A percentile compares a stretch with the other conserved stretches of the same genome.
These are phyloP conservation scores for Zaprionus capensis DNA, from an alignment of 1,140 invertebrate genomes.

Conservation along the genomic window DNA sequence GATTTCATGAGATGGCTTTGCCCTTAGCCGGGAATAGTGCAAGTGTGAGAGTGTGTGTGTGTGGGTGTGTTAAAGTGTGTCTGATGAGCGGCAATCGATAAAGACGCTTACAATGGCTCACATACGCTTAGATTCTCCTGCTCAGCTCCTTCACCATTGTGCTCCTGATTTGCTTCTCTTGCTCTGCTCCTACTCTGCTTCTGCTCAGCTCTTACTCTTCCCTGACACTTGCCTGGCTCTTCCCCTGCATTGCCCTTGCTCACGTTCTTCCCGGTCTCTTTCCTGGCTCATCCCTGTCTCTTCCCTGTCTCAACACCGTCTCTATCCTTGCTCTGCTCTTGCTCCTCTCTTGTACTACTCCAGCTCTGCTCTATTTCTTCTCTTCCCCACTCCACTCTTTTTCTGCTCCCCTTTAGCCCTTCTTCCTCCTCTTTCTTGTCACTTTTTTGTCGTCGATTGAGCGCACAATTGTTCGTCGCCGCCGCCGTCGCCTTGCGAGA, in stretches of 20 bases:
- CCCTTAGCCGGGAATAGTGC: neutral
- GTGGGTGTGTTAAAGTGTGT: constrained; percentile 11
- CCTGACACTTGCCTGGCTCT: too few relatives aligned
- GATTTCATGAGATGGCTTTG: neutral
- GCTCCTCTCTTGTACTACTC: too few relatives aligned
- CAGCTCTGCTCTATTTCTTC: constrained; percentile 14
- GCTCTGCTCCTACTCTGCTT: neutral
- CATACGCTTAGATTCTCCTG: neutral
- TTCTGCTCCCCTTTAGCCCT: neutral
- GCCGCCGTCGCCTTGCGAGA: constrained; percentile 44
- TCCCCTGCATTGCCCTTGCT: too few relatives aligned
- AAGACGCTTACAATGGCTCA: constrained; percentile 48
- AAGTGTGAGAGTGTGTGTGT: neutral
- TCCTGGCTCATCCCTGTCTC: too few relatives aligned
- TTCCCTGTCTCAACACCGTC: too few relatives aligned
- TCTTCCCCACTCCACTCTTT: neutral
- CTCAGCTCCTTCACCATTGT: constrained; percentile 10
- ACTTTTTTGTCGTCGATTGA: constrained; percentile 74
- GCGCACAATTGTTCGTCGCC: constrained; percentile 72
- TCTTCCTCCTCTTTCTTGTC: neutral
- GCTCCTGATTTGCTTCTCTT: neutral
- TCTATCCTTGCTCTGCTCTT: too few relatives aligned
- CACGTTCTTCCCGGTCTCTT: too few relatives aligned
- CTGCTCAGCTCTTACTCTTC: neutral
- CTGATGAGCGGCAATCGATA: constrained; percentile 74